Percentiles rank a stretch among this genome's conserved stretches.
These are phyloP conservation scores for Achroia grisella DNA, from an alignment of 1,140 invertebrate genomes.

Conservation along the genomic window DNA sequence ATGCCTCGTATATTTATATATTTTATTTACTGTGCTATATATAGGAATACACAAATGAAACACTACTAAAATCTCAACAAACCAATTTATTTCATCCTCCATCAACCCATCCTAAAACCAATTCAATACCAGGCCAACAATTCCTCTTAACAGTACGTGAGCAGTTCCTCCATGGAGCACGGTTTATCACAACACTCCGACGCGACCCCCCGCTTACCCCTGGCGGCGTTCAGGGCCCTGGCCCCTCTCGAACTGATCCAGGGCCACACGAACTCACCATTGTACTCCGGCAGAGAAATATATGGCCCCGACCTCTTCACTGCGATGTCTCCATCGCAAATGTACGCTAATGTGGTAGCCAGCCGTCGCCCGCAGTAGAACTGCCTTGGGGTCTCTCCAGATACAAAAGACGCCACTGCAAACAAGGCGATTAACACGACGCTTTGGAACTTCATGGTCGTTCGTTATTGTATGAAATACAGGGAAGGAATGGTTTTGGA, in stretches of 20 bases:
- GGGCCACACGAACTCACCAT: not conserved
- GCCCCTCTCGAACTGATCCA: not conserved
- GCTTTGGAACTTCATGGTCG: constrained; percentile 8
- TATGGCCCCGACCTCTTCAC: constrained; percentile 1
- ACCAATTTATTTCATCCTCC: no score
- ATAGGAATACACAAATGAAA: no score
- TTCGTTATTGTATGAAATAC: not conserved
- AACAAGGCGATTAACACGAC: not conserved
- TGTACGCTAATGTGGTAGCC: not conserved
- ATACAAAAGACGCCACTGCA: not conserved
- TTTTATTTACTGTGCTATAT: no score
- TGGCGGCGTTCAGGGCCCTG: not conserved
- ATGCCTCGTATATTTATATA: no score
- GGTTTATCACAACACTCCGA: constrained; percentile 32
- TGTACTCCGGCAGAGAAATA: not conserved
- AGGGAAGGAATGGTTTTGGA: no score
- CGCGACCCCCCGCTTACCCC: constrained; percentile 7
- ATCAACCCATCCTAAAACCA: no score
- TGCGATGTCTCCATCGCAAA: not conserved
- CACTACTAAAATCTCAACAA: no score
- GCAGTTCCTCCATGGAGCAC: constrained; percentile 18
- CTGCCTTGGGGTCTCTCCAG: not conserved
- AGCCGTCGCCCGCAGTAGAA: constrained; percentile 7
- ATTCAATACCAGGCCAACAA: no score
- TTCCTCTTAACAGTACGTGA: constrained; percentile 18